Evolutionary conservation across 2,113 vertebrate genomes (phyloP).

Genomic region (Capra hircus): DNA sequence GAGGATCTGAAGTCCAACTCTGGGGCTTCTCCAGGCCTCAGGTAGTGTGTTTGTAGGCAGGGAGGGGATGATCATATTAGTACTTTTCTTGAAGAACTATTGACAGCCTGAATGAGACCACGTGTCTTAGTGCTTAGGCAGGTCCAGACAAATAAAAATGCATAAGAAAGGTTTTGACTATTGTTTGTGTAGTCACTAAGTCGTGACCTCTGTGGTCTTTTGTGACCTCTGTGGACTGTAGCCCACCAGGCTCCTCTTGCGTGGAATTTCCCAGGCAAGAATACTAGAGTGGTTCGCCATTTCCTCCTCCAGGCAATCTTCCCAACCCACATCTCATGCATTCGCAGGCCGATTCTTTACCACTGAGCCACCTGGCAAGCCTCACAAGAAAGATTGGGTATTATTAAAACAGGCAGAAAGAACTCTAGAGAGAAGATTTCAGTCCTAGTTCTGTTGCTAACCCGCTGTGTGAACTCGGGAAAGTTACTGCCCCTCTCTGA

Average conservation of each 20-base stretch:
- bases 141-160: background rate
- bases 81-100: background rate
- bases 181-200: background rate
- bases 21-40: background rate
- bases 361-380: background rate
- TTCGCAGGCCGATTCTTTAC: background rate
- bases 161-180: background rate
- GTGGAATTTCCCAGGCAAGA: background rate
- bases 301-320: background rate
- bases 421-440: background rate
- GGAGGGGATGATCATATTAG: too few species aligned
- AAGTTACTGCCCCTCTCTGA: background rate
- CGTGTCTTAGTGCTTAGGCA: background rate
- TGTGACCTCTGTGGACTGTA: background rate
- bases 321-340: background rate
- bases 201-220: background rate
- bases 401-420: background rate
- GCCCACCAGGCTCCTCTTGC: background rate
- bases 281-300: background rate
- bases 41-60: rapidly evolving
- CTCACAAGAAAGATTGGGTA: background rate
- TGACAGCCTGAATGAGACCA: background rate
- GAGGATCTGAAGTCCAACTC: background rate
- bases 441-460: background rate
- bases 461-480: background rate